A percentile compares a stretch with the other conserved stretches of the same genome.
Evolutionary conservation across 2,113 vertebrate genomes (phyloP).

Genomic region (Glaucidium brasilianum): DNA sequence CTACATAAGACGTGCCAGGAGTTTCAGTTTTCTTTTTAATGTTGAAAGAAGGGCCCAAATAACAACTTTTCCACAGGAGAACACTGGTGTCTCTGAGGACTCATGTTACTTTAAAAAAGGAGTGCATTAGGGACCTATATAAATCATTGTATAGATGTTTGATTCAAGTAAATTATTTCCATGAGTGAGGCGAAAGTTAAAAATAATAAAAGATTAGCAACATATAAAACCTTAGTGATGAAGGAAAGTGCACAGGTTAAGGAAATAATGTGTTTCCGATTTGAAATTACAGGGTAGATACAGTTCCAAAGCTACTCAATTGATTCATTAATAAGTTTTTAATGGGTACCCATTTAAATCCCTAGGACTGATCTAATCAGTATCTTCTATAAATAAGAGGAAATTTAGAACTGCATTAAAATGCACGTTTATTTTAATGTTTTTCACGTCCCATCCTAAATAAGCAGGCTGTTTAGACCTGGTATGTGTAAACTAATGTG

Average conservation of each 20-base stretch:
- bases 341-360: conserved; percentile 1
- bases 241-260: background rate
- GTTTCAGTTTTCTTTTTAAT: background rate
- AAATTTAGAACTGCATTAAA: conserved; percentile 46
- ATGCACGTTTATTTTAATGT: background rate
- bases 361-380: background rate
- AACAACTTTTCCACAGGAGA: background rate
- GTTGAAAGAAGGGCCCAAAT: background rate
- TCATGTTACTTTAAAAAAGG: background rate
- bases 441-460: conserved; percentile 1
- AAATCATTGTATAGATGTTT: background rate
- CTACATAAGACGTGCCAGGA: background rate
- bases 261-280: background rate
- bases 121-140: background rate
- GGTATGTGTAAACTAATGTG: background rate
- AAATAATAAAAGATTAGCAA: background rate
- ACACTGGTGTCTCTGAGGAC: background rate
- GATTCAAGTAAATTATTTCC: background rate
- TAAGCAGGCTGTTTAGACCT: background rate
- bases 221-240: background rate
- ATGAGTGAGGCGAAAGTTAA: background rate
- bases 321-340: conserved; percentile 24
- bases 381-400: conserved; percentile 53
- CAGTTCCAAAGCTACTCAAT: background rate
- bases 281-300: background rate